Evolutionary conservation across 2,888 invertebrate genomes (phyloP), one percentile per base, ranked within the genome.

Genomic region (Melinopterus prodromus): DNA sequence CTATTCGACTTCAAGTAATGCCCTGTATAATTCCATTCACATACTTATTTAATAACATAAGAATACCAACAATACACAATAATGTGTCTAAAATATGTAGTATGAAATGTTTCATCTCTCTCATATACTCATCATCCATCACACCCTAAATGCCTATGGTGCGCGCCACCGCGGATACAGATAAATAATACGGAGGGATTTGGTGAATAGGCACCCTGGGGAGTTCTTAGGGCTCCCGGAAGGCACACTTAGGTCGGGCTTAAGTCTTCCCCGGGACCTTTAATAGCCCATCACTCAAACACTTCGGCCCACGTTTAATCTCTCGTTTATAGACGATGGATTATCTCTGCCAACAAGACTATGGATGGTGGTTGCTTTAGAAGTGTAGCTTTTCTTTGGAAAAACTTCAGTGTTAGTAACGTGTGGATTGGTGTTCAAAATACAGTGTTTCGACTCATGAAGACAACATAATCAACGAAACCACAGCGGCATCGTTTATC

Each of bases 141-240:
- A 53, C 7, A 7, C 12, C 9, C 3, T 53, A 53, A 53, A 53
- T 53, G 53, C 53, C 53, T 53, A 53, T 53, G 12, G 53, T 53
- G 53, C 9, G 53, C 53, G 53, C 53, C 53, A 53, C 53, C 53
- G 12, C 53, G 53, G 53, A 53, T 53, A 53, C 9, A 53, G 53
- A 53, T 53, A 53, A 53, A 53, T 53, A 53, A 53, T 53, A 12
- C 53, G 7, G 12, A 53, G 53, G 53, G 53, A 53, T 53, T 53
- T 53, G 53, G 90, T 95, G 95, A 89, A 94, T 80, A 83, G 82
- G 74, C 79, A 81, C 83, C 82, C 83, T 26, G 77, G 79, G 79
- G 82, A 78, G 80, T 81, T 81, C 80, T 82, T 82, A 80, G 80
- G 78, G 78, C 71, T 82, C 83, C 82, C 82, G 80, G 81, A 83